Percentiles rank a stretch among this genome's conserved stretches.
These are phyloP conservation scores for Drosophila melanosoma DNA, from an alignment of 2,888 invertebrate species.

Conservation along the genomic window DNA sequence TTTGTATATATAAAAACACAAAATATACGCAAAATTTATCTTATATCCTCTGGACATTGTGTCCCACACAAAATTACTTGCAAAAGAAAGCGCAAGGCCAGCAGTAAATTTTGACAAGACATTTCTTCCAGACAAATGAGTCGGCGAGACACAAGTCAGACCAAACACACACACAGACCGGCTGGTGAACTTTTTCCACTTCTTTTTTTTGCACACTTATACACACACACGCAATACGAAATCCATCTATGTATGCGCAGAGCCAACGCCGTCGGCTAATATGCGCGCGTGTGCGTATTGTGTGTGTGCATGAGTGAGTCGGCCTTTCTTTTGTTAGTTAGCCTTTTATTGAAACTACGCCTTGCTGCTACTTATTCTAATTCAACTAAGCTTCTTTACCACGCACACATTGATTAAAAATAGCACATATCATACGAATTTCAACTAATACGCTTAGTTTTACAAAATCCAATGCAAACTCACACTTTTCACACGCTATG, in stretches of 20 bases:
- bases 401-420: constrained; percentile 5
- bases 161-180: constrained; percentile 43
- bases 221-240: constrained; percentile 31
- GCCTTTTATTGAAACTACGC: constrained; percentile 24
- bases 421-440: constrained; percentile 19
- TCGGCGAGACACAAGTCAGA: constrained; percentile 26
- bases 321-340: constrained; percentile 38
- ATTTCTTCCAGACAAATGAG: constrained; percentile 39
- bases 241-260: constrained; percentile 28
- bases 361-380: background rate
- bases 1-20: constrained; percentile 42
- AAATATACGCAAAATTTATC: constrained; percentile 20
- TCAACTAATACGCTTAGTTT: constrained; percentile 24
- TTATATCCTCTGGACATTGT: constrained; percentile 6
- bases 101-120: constrained; percentile 38
- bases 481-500: constrained; percentile 72
- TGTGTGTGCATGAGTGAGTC: constrained; percentile 40
- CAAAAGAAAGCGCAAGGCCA: constrained; percentile 34
- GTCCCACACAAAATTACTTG: constrained; percentile 9
- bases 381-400: background rate
- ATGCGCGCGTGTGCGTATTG: constrained; percentile 10
- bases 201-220: constrained; percentile 66
- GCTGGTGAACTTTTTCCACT: constrained; percentile 65
- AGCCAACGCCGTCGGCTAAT: constrained; percentile 66
- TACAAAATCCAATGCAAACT: constrained; percentile 46